Base-by-base conservation (phyloP, 2,113 vertebrate species). In the Tenebrosternarchus preto region DNA sequence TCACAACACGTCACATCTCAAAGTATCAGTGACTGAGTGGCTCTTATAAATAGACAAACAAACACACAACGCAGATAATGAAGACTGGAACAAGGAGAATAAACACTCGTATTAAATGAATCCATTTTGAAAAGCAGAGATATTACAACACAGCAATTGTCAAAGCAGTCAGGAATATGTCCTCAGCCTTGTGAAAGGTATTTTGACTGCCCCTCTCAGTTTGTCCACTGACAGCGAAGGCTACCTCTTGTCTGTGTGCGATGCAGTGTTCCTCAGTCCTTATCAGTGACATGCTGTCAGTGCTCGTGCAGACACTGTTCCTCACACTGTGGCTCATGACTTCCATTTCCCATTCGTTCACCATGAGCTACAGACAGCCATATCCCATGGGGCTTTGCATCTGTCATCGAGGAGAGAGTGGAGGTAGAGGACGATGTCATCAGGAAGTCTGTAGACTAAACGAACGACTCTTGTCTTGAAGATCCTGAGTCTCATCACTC, bases 1-100 rank as follows among this genome's bases (percentile, higher is more conserved):
- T 90, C 90, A 73, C 83, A 77, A 84, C 88, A 90, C 90, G 88
- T 90, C 86, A 85, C 89, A 89, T 88, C 86, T 86, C 53, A 86
- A 79, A 76, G 73, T 55, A 73, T 75, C 82, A 82, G 64, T 60
- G 77, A 72, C 60, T 33, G 55, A 76, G 69, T 0, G 43, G 39
- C 60, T 74, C 76, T 79, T 63, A 29, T 64, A 74, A 80, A 61
- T 36, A 31, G 66, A 70, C 24, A 64, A 79, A 72, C 25, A 22
- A 79, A 72, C 25, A 22, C 66, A 69, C 33, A 57, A 50, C 16
- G 20, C 63, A 72, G 64, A 46, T 64, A 59, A 57, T 73, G 1
- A 22, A 39, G 69, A 76, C 31, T 55, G 39, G 50, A 72, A 63
- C 68, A 24, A 53, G 6, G 16, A n/a, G 29, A 12, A 63, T 46